Conservation (phyloP, 2,113 vertebrate species). For the Prolemur simus region DNA sequence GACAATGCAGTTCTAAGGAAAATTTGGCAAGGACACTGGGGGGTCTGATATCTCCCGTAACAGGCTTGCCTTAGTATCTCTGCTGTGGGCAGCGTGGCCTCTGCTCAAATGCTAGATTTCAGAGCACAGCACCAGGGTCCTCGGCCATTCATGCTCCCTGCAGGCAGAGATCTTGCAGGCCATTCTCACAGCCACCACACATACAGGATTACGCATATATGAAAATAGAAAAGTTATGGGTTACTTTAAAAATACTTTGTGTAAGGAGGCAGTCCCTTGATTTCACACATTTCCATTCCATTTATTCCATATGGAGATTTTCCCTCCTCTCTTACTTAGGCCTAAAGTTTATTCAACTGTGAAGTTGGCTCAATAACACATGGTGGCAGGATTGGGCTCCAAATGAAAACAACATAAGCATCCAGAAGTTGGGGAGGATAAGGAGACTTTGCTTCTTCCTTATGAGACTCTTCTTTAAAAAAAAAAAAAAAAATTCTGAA, state of each 20-base stretch:
- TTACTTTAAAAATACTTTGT: background rate
- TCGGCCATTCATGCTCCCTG: background rate
- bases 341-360: background rate
- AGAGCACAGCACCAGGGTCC: background rate
- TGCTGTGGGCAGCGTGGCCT: background rate
- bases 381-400: background rate
- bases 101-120: background rate
- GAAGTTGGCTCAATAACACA: background rate
- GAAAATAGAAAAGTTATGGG: background rate
- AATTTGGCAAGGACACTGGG: background rate
- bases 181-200: background rate
- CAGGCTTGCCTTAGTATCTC: background rate
- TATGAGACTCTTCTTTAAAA: background rate
- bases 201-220: background rate
- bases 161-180: background rate
- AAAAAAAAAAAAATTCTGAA: no score
- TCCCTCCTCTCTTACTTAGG: background rate
- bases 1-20: background rate
- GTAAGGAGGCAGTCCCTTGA: background rate
- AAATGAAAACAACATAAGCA: background rate
- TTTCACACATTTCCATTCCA: background rate
- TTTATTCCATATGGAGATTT: background rate
- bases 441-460: background rate
- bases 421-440: background rate
- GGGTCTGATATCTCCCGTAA: background rate